phyloP scores from a whole-genome alignment of 2,888 invertebrate genomes.

The Cryptocephalus primarius region DNA sequence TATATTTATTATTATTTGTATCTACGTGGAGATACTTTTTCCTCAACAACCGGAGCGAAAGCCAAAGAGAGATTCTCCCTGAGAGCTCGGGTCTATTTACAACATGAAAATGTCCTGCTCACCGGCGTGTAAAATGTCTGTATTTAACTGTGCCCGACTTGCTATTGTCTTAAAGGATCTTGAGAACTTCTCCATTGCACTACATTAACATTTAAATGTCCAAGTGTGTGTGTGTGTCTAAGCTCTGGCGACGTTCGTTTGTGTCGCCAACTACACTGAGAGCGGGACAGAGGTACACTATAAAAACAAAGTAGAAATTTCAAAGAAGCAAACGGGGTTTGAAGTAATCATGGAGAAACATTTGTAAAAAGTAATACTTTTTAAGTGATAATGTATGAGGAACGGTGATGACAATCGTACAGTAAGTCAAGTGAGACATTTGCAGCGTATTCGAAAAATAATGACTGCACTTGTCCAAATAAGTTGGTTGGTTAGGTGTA shows the following conservation, averaged over 20 bases:
- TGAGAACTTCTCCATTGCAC: conserved; percentile 33
- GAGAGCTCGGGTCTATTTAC: background rate
- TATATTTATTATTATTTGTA: no score
- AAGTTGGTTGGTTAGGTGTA: no score
- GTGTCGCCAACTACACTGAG: conserved; percentile 4
- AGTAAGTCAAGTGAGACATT: no score
- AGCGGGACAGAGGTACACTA: conserved; percentile 2
- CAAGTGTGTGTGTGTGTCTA: conserved; percentile 9
- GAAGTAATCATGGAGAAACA: no score
- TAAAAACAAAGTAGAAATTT: conserved; percentile 1
- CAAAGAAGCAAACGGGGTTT: no score
- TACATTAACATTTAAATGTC: conserved; percentile 36
- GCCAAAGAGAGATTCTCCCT: background rate
- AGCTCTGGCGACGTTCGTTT: conserved; percentile 6
- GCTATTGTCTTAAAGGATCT: conserved; percentile 33
- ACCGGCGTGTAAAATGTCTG: conserved; percentile 38
- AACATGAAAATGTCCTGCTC: conserved; percentile 31
- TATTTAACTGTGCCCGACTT: conserved; percentile 37
- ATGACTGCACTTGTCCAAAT: no score
- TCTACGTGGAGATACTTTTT: no score
- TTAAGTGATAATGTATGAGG: no score
- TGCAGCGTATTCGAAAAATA: no score
- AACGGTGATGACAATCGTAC: no score
- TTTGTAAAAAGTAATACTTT: no score
- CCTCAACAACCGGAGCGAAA: no score